These are phyloP conservation scores for Eleginops maclovinus DNA, from an alignment of 2,113 vertebrate species.

Conservation along the genomic window DNA sequence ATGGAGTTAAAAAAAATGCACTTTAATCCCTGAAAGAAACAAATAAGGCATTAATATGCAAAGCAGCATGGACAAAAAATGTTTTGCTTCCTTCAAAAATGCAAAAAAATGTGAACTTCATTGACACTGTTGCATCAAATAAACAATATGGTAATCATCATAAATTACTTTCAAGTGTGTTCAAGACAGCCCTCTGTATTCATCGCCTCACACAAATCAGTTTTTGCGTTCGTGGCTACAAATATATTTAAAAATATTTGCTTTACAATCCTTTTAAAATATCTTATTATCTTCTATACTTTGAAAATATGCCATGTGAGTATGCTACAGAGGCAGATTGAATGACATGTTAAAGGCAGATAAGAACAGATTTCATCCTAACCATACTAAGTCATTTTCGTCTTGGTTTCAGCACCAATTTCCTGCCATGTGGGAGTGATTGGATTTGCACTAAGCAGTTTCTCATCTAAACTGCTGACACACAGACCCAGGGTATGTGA, in stretches of 20 bases:
- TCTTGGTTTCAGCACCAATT: slow-evolving; percentile 38
- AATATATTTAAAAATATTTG: slow-evolving; percentile 47
- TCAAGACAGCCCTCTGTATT: slow-evolving; percentile 44
- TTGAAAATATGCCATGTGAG: slow-evolving; percentile 19
- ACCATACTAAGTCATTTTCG: slow-evolving; percentile 14
- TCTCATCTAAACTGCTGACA: slow-evolving; percentile 61
- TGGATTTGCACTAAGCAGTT: slow-evolving; percentile 58
- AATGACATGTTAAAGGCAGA: slow-evolving; percentile 45
- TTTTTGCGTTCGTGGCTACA: slow-evolving; percentile 10
- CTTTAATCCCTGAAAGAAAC: slow-evolving; percentile 35
- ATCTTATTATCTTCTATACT: slow-evolving; percentile 16
- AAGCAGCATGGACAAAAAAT: neutral
- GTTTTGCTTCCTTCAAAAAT: slow-evolving; percentile 9
- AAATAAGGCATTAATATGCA: slow-evolving; percentile 24
- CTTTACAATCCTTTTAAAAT: slow-evolving; percentile 41
- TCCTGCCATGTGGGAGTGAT: slow-evolving; percentile 49
- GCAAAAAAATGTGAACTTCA: slow-evolving; percentile 13
- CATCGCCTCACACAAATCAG: slow-evolving; percentile 23
- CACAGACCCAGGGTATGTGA: slow-evolving; percentile 46
- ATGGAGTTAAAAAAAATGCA: neutral
- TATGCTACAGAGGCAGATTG: slow-evolving; percentile 26
- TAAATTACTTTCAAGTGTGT: slow-evolving; percentile 18
- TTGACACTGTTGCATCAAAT: slow-evolving; percentile 11
- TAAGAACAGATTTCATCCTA: slow-evolving; percentile 31
- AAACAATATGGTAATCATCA: slow-evolving; percentile 20